Evolutionary conservation across 2,888 invertebrate species (phyloP), one percentile per base, ranked within the genome.

Genomic region (Iselma pallidipennis): DNA sequence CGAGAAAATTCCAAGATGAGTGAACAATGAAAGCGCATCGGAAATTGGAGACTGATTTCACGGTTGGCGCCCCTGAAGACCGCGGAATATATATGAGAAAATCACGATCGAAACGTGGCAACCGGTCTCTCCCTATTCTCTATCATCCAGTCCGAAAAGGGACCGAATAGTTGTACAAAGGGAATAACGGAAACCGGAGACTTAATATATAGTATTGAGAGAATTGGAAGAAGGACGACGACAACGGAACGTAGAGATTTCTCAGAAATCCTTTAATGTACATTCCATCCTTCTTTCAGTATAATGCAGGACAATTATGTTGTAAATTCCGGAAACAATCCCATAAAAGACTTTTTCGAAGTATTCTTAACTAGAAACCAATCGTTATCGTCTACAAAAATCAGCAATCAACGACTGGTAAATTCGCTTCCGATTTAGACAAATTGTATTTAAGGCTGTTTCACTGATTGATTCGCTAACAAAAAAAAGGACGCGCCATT

Each of bases 1-100:
- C 56, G 50, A 57, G 50, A 57, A 49, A 57, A 58, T 57, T 56
- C 62, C 58, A 57, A 55, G 53, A 49, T 51, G 58, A 57, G 59
- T 61, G 58, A 60, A 64, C 67, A 62, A 65, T 54, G 61, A 66
- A 68, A 59, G 57, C 66, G 59, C 58, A 65, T 65, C 67, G 72
- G 72, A 72, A 71, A 72, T 72, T 71, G 71, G 69, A 63, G 67
- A 58, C 70, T 67, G 72, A 72, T 71, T 72, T 72, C 71, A 71
- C 71, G 72, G 65, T 63, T 63, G 61, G 65, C 71, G 69, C 68
- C 69, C 65, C 53, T 68, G 59, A 67, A 68, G 63, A 69, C 69
- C 69, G 59, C 66, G 61, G 70, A 71, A 71, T 70, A 69, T 72
- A 71, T 70, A 72, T 71, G 71, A 73, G 72, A 73, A 72, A 73